A percentile compares a stretch with the other conserved stretches of the same genome.
phyloP scores from a whole-genome alignment of 2,888 invertebrate species.

The Amphipyra tragopoginis region DNA sequence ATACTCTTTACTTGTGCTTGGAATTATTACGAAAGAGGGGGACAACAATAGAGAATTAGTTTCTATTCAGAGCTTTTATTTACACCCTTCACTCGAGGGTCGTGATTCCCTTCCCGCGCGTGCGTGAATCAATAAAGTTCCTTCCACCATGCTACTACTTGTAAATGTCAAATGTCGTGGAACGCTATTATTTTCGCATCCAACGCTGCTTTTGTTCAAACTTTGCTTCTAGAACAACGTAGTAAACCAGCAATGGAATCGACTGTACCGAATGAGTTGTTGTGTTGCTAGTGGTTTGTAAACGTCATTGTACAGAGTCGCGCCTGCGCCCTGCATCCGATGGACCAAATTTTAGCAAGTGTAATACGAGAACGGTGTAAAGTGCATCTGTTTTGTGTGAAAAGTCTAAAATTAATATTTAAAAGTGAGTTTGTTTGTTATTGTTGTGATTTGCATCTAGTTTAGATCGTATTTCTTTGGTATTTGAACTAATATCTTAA shows the following conservation, averaged over 20 bases:
- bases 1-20: slow-evolving; percentile 28
- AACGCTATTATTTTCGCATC: slow-evolving; percentile 19
- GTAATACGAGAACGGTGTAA: slow-evolving; percentile 77
- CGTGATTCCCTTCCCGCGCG: slow-evolving; percentile 76
- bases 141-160: slow-evolving; percentile 58
- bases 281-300: slow-evolving; percentile 61
- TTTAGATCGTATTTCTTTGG: slow-evolving; percentile 9
- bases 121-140: slow-evolving; percentile 85
- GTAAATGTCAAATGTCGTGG: slow-evolving; percentile 3
- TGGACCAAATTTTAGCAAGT: slow-evolving; percentile 83
- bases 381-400: slow-evolving; percentile 80
- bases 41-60: slow-evolving; percentile 50
- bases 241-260: slow-evolving; percentile 63
- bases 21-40: slow-evolving; percentile 49
- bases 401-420: slow-evolving; percentile 66
- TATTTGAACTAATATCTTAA: neutral
- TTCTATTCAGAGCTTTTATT: slow-evolving; percentile 55
- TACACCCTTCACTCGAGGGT: slow-evolving; percentile 70
- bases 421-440: slow-evolving; percentile 75
- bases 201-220: slow-evolving; percentile 60
- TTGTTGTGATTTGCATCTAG: slow-evolving; percentile 26
- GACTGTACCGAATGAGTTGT: neutral
- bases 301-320: slow-evolving; percentile 63
- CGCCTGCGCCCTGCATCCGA: slow-evolving; percentile 85
- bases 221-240: rapidly evolving